Percentiles rank a stretch among this genome's conserved stretches.
Conservation (phyloP, 1,140 invertebrate species). For the Bombus consobrinus region DNA sequence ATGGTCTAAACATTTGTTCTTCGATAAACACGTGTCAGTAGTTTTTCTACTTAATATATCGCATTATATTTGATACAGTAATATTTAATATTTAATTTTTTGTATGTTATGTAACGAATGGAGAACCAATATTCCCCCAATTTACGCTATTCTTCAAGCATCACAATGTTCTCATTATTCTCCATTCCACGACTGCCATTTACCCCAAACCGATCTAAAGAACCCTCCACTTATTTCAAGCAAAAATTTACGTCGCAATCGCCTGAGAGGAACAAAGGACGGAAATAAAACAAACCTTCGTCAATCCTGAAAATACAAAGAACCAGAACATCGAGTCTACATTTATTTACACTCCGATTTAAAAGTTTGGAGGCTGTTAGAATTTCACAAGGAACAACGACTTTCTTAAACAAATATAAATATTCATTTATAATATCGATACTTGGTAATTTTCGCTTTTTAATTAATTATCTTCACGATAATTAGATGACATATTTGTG, state of each 20-base stretch:
- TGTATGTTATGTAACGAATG: no score
- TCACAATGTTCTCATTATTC: neutral
- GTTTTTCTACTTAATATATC: neutral
- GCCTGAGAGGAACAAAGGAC: neutral
- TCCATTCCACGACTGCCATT: neutral
- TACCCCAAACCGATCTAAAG: neutral
- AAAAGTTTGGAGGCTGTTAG: neutral
- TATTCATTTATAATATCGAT: neutral
- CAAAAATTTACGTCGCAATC: neutral
- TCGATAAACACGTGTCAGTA: neutral
- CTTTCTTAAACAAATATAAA: neutral
- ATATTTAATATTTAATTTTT: no score
- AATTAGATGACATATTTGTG: no score
- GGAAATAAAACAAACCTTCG: neutral
- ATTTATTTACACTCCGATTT: neutral
- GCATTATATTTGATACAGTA: no score
- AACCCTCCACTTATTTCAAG: neutral
- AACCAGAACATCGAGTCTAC: neutral
- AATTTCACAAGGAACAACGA: neutral
- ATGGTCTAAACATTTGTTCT: neutral
- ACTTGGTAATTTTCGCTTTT: no score
- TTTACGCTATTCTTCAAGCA: no score
- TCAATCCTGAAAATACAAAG: neutral
- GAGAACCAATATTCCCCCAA: no score
- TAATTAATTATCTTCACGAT: no score